Base-by-base conservation (phyloP, 2,797 vertebrate species). In the Loris lydekkerianus region DNA sequence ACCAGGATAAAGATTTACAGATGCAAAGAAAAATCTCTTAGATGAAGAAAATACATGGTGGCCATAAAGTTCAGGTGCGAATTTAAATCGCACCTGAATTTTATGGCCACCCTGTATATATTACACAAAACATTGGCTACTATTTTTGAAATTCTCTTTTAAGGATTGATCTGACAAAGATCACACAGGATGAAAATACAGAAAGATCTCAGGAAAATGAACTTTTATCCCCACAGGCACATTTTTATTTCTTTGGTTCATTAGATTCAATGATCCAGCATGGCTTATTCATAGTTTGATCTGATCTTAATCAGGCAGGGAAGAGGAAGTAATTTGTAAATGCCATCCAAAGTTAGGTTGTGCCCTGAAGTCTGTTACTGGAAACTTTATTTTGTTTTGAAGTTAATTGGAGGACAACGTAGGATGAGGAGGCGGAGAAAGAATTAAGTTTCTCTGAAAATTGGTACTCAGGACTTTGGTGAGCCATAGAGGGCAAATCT, bases 221-320 rank as follows among this genome's bases (percentile, higher is more conserved):
- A 89, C 58, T 91, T 95, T 92, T 86, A 94, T 95, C 88, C 58
- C 87, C 27, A 93, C 53, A 93, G 46, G 46, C 53, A 93, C 80
- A 89, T 96, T 92, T 95, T 93, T 92, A 58, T 97, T 95, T 86
- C 83, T 97, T 97, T 97, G 65, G 65, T 94, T 96, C 92, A 93
- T 95, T 95, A 81, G 61, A 80, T 89, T 95, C 75, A 89, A 6
- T 94, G 97, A 89, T 91, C 92, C 40, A 93, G 56, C 96, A 86
- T 63, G 34, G 40, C 70, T 96, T 72, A 78, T 93, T 96, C 96
- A 89, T 43, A 77, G 82, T 95, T 94, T 94, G 90, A 92, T 92
- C 15, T 63, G 76, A 86, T 86, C 27, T 67, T 94, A 93, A 96
- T 95, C 89, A 94, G 82, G 10, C 60, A 73, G 53, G 46, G 58